Conservation (phyloP, 2,113 vertebrate species). For the Morone saxatilis region DNA sequence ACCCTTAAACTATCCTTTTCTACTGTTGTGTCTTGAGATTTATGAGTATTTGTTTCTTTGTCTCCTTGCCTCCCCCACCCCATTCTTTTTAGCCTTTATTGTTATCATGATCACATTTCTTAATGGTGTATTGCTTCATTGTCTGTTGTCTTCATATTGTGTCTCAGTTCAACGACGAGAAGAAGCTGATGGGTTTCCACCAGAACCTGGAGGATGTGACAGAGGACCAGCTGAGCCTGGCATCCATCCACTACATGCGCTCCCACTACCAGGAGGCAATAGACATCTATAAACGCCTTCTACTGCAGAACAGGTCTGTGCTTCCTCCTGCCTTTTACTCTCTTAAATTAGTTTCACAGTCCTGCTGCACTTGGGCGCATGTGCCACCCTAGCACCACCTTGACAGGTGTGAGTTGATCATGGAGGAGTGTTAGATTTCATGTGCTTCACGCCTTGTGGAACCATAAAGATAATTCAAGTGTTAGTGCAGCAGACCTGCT, state of each 20-base stretch:
- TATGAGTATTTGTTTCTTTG: not conserved
- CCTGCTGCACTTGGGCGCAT: conserved; percentile 4
- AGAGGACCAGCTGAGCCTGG: conserved; percentile 97
- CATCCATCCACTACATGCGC: conserved; percentile 98
- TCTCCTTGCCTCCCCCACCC: not conserved
- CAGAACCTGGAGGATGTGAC: conserved; percentile 97
- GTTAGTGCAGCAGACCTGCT: conserved; percentile 23
- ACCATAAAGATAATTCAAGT: conserved; percentile 33
- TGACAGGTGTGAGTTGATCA: conserved; percentile 32
- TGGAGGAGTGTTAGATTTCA: conserved; percentile 18
- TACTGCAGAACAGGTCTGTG: conserved; percentile 92
- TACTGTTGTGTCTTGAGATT: not conserved
- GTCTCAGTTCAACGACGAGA: conserved; percentile 94
- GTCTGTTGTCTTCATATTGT: not conserved
- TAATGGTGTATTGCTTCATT: not conserved
- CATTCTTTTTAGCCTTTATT: not conserved
- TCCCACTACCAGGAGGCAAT: conserved; percentile 99
- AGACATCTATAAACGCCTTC: conserved; percentile 96
- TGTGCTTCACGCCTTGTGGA: conserved; percentile 6
- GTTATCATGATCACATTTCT: not conserved
- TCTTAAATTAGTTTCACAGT: conserved; percentile 17
- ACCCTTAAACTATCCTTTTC: not conserved
- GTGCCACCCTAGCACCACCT: not conserved
- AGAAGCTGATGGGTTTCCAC: conserved; percentile 96
- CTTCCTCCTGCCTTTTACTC: not conserved